Percentiles rank a stretch among this genome's conserved stretches.
Conservation (phyloP, 2,797 vertebrate species). For the Limnodromus scolopaceus region DNA sequence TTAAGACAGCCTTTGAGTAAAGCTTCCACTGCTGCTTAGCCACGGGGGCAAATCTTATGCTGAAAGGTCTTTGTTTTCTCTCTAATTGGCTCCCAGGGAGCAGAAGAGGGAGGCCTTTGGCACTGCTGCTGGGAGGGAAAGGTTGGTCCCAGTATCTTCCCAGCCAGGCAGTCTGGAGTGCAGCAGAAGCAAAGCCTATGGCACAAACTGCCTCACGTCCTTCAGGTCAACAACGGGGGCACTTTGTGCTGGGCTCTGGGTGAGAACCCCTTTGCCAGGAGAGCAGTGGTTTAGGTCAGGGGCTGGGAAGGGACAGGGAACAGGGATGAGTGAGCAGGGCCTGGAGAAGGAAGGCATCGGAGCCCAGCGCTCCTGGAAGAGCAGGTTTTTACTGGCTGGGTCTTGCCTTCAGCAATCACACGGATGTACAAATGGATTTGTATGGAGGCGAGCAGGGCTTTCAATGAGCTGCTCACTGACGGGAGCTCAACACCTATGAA, state of each 20-base stretch:
- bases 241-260: neutral
- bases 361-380: neutral
- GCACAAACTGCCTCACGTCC: neutral
- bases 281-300: neutral
- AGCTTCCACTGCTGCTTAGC: neutral
- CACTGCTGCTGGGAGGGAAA: neutral
- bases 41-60: neutral
- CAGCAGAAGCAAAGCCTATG: neutral
- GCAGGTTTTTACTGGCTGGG: no score
- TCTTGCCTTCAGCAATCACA: neutral
- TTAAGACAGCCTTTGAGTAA: neutral
- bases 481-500: neutral
- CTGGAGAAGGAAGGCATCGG: rapidly evolving
- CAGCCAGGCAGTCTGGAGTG: neutral
- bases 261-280: neutral
- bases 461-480: neutral
- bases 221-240: neutral
- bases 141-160: neutral
- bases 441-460: neutral
- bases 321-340: neutral
- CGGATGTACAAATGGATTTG: neutral
- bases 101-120: neutral
- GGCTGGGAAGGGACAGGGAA: neutral
- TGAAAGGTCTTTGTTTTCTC: neutral
- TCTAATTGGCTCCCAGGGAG: neutral